Evolutionary conservation across 1,140 invertebrate species (phyloP), one percentile per base, ranked within the genome.

Genomic region (Paralvinella palmiformis): DNA sequence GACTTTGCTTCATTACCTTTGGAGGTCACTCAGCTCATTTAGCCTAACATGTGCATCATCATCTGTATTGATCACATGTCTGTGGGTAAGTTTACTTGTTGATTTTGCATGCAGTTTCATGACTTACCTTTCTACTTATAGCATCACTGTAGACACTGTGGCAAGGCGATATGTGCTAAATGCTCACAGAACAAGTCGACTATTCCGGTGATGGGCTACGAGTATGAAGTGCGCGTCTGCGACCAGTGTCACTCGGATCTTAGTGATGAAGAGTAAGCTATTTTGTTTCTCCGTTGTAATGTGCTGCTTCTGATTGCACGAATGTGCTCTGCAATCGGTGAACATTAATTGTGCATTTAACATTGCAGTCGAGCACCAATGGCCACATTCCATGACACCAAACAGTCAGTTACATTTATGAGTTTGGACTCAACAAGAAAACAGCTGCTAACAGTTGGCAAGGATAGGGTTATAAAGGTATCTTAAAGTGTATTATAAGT

Each of bases 141-240:
- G 74, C 84, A 85, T 68, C 84, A 85, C 70, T 85, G 84, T 73
- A 71, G 85, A 35, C 83, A 82, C 67, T 99, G 96, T 84, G 96
- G 96, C 3, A 88, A 90, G 79, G 96, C 95, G 27, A 86, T 97
- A 22, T 84, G 81, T 73, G 91, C 91, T 77, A 86, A 87, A 70
- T 99, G 96, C 79, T 94, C 92, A n/a, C 85, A 85, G 29, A 88
- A 90, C 79, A 86, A 89, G 63, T 86, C 92, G 65, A 89, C 90
- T 53, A 90, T 98, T 75, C 96, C 96, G 0, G 84, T 88, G 53
- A 93, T 98, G 91, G 96, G 96, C 35, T 98, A 95, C 83, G 96
- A 99, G 82, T 96, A 95, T 84, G 91, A 92, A 79, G 94, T 98
- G 59, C 83, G 96, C 65, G 90, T 98, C 36, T 99, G 96, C 83